Base-by-base conservation (phyloP, 2,888 invertebrate genomes). In the Spialia ferax region DNA sequence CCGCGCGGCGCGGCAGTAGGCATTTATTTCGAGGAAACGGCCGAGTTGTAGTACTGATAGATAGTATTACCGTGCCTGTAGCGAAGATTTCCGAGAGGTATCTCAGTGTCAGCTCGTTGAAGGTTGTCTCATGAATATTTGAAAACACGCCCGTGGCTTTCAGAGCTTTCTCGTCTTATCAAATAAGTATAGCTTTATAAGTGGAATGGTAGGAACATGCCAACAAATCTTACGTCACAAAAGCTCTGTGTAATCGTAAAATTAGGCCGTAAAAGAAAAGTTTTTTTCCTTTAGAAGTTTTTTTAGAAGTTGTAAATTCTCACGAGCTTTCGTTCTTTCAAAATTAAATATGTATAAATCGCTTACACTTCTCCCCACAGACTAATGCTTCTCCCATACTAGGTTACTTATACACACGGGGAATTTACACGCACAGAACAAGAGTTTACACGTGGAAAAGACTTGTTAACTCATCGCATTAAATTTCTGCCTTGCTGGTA, bases 81-180 rank as follows among this genome's bases (percentile, higher is more conserved):
- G 20, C n/a, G 15, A 22, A 29, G 32, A 32, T 56, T 45, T 48
- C 32, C 56, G 38, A 54, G 45, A 59, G 63, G 52, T 61, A 63
- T 50, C 64, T 52, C 60, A 54, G 60, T 63, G 32, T 57, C 38
- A 45, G 56, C 11, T 26, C 61, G 55, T 48, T 69, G 35, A 57
- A 29, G 50, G 64, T 45, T 29, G 18, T 38, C 63, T 75, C 70
- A 74, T 76, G 73, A 74, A 76, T 75, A 76, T 75, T 75, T 71
- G 69, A 74, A 45, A 56, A 42, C 75, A 74, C 73, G 73, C 63
- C 15, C 26, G 38, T 45, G 32, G 26, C 13, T 57, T 45, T 45
- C 10, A 48, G 45, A 48, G 20, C 63, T 29, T 18, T 29, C 29
- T 11, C 18, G 56, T 35, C 57, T 50, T 50, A 57, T 57, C 57